Conservation (phyloP, 1,140 invertebrate genomes). For the Copidosoma floridanum region DNA sequence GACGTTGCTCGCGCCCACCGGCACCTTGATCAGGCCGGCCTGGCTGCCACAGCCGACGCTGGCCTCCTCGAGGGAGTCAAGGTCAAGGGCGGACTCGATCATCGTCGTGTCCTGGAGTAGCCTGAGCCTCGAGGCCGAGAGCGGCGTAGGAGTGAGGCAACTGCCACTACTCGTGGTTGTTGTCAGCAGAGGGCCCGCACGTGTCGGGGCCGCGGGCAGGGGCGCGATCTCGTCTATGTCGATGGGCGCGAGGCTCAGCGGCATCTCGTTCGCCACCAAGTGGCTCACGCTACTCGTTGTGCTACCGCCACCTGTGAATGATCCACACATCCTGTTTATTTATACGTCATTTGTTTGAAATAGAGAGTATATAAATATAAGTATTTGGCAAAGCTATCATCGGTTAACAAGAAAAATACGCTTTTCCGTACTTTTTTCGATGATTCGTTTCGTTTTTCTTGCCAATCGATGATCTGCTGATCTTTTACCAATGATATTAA, state of each 20-base stretch:
- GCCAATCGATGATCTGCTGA: no score
- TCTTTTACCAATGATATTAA: no score
- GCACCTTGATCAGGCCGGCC: conserved; percentile 56
- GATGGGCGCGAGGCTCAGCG: conserved; percentile 55
- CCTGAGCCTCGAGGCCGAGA: conserved; percentile 65
- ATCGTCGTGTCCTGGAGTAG: conserved; percentile 80
- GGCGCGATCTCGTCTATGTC: conserved; percentile 53
- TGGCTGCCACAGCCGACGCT: conserved; percentile 59
- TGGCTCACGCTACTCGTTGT: conserved; percentile 66
- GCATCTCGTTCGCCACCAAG: conserved; percentile 64
- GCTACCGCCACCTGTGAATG: conserved; percentile 56
- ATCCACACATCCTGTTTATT: no score
- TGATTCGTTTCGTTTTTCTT: no score
- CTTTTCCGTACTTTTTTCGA: no score
- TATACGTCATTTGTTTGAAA: no score
- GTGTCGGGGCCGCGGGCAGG: conserved; percentile 27
- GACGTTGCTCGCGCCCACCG: no score
- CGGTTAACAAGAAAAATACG: no score
- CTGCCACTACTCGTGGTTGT: background rate
- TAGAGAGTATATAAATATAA: no score
- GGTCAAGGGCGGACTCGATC: conserved; percentile 82
- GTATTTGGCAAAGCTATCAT: no score
- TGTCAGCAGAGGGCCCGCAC: background rate
- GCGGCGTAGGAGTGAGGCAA: conserved; percentile 46
- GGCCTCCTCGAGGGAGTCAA: conserved; percentile 75